Conservation (phyloP, 2,113 vertebrate genomes). For the Zosterops borbonicus region DNA sequence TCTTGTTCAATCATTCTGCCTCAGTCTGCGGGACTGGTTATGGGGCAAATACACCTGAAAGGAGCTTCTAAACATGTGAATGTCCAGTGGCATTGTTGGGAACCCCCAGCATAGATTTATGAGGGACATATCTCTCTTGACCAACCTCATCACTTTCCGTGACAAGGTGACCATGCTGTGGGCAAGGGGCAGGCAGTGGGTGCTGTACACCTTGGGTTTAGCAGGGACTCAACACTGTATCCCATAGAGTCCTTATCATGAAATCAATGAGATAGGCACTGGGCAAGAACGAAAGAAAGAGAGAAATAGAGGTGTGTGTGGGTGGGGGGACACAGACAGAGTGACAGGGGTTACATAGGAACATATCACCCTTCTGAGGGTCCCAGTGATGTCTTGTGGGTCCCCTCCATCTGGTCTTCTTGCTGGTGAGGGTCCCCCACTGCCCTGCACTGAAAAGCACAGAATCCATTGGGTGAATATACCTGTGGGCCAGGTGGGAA, state of each 20-base stretch:
- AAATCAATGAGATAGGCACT: background rate
- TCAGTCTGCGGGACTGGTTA: background rate
- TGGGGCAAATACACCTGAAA: background rate
- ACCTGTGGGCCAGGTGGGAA: background rate
- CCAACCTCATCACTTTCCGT: background rate
- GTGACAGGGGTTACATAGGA: background rate
- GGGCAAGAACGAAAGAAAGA: background rate
- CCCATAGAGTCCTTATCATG: background rate
- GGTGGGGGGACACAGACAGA: background rate
- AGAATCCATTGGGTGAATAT: background rate
- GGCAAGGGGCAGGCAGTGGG: background rate
- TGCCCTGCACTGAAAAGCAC: accelerated
- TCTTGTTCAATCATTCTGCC: background rate
- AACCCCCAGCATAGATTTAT: background rate
- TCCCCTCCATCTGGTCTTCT: background rate
- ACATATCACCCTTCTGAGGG: too few relatives aligned
- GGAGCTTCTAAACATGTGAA: background rate
- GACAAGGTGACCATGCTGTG: background rate
- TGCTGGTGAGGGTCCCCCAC: background rate
- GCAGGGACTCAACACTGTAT: background rate
- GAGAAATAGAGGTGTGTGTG: too few relatives aligned
- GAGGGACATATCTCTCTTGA: background rate
- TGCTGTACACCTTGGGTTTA: background rate
- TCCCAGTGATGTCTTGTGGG: accelerated
- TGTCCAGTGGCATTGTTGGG: background rate